Percentiles rank a stretch among this genome's conserved stretches.
Conservation (phyloP, 92 coral and sea anemone species). For the Actinernus sp. region DNA sequence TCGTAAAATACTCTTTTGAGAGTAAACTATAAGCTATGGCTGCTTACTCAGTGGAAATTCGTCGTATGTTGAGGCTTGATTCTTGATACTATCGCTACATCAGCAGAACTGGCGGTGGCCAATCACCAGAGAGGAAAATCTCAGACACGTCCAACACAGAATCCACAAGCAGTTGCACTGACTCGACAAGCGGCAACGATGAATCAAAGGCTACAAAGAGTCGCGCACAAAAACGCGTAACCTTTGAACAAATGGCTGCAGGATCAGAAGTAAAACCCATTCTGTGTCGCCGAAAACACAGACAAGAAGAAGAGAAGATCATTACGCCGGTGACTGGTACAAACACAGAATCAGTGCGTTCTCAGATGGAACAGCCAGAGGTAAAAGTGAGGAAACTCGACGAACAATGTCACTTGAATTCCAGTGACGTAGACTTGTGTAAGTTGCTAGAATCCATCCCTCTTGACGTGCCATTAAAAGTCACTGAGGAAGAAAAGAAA, state of each 20-base stretch:
- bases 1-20: no score
- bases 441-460: constrained; percentile 81
- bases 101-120: no score
- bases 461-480: constrained; percentile 49
- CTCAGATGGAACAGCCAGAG: neutral
- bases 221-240: constrained; percentile 71
- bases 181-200: constrained; percentile 14
- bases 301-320: constrained; percentile 7
- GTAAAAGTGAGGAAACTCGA: constrained; percentile 1
- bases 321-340: constrained; percentile 14
- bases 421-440: constrained; percentile 75
- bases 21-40: no score
- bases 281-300: constrained; percentile 22
- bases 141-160: constrained; percentile 49
- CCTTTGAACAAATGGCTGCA: constrained; percentile 70
- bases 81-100: no score
- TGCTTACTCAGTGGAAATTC: no score
- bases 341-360: constrained; percentile 2
- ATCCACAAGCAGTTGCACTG: constrained; percentile 13
- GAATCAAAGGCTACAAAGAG: constrained; percentile 48
- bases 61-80: no score
- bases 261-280: constrained; percentile 11
- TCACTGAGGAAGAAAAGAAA: constrained; percentile 62
- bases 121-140: constrained; percentile 5
- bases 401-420: constrained; percentile 37